Conservation (phyloP, 1,140 invertebrate genomes). For the Arion vulgaris region DNA sequence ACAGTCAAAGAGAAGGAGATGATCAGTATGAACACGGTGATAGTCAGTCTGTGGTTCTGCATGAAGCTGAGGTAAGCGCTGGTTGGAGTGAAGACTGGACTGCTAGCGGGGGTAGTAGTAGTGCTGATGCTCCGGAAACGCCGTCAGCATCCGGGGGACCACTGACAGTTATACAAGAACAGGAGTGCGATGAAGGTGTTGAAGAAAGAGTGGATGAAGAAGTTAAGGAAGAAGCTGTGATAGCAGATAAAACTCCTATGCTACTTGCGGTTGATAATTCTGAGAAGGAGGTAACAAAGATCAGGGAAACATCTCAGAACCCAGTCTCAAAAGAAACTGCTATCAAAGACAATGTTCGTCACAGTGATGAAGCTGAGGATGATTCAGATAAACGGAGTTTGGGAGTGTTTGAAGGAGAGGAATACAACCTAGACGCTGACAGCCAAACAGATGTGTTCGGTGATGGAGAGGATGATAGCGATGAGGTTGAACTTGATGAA, state of each 20-base stretch:
- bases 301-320: not conserved
- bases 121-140: not conserved
- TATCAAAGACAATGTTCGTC: not conserved
- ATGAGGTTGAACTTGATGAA: slow-evolving; percentile 37
- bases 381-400: not conserved
- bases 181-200: not conserved
- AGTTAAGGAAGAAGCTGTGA: not conserved
- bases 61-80: slow-evolving; percentile 32
- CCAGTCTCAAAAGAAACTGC: not conserved
- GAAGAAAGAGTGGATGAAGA: not conserved
- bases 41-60: slow-evolving; percentile 12
- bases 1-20: slow-evolving; percentile 12
- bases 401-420: slow-evolving; percentile 22
- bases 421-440: slow-evolving; percentile 16
- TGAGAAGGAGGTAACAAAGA: not conserved
- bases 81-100: slow-evolving; percentile 18
- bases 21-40: slow-evolving; percentile 19
- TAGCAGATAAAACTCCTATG: not conserved
- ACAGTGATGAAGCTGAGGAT: not conserved
- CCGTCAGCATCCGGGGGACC: not conserved
- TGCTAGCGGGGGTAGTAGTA: not conserved
- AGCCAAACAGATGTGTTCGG: slow-evolving; percentile 25
- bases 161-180: slow-evolving; percentile 23
- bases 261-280: not conserved
- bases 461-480: slow-evolving; percentile 33